These are phyloP conservation scores for Pangasius larnaudii DNA, from an alignment of 2,797 vertebrate genomes.

Conservation along the genomic window DNA sequence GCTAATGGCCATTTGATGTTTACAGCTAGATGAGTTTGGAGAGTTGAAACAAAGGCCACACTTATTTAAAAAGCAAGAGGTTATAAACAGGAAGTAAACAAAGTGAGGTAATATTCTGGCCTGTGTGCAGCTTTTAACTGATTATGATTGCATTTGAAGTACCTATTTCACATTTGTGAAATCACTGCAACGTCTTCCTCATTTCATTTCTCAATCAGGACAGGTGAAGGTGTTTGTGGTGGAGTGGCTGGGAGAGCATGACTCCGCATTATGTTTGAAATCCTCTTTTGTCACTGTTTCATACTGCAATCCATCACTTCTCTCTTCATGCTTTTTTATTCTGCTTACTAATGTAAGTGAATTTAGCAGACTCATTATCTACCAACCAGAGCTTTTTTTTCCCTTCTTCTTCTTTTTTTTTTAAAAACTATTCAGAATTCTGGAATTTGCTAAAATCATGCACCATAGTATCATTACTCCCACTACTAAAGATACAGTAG, in stretches of 20 bases:
- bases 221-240: conserved; percentile 15
- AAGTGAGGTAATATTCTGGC: conserved; percentile 19
- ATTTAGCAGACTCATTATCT: not conserved
- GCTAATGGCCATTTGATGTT: conserved; percentile 33
- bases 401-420: not conserved
- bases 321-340: not conserved
- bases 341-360: not conserved
- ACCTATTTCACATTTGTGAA: conserved; percentile 17
- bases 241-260: not conserved
- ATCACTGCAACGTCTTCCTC: not conserved
- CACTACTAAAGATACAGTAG: not conserved
- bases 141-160: conserved; percentile 33
- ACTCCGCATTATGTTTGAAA: conserved; percentile 10
- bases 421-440: not conserved
- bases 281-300: conserved; percentile 18
- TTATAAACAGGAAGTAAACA: conserved; percentile 38
- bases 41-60: conserved; percentile 32
- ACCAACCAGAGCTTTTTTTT: not conserved
- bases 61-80: conserved; percentile 25
- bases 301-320: not conserved
- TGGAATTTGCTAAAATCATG: not conserved
- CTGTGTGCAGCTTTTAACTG: conserved; percentile 22
- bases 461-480: not conserved
- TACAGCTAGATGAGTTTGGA: conserved; percentile 39
- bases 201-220: conserved; percentile 6